These are phyloP conservation scores for Nasonovia ribisnigri DNA, from an alignment of 2,888 invertebrate genomes.

Conservation along the genomic window DNA sequence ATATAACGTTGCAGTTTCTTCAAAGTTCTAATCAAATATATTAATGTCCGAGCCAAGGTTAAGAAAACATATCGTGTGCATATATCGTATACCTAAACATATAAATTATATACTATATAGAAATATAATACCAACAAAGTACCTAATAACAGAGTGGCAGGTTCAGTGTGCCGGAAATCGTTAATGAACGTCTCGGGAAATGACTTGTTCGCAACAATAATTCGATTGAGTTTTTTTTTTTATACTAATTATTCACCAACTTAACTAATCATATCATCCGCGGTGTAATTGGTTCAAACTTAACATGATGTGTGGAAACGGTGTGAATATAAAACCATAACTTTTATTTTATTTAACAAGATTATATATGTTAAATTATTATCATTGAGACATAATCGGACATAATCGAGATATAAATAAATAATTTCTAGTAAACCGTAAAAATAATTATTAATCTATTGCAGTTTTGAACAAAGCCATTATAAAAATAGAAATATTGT, in stretches of 20 bases:
- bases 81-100: no score
- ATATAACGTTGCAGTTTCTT: not conserved
- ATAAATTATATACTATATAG: not conserved
- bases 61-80: not conserved
- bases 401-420: not conserved
- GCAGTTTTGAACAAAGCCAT: not conserved
- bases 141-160: not conserved
- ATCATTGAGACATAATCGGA: not conserved
- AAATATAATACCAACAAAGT: not conserved
- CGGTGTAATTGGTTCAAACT: not conserved
- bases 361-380: no score
- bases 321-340: not conserved
- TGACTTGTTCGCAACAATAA: not conserved
- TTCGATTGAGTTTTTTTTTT: not conserved
- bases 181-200: not conserved
- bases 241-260: not conserved
- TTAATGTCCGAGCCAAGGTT: not conserved
- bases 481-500: not conserved
- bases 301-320: not conserved
- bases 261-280: not conserved
- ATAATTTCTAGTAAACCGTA: not conserved
- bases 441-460: not conserved
- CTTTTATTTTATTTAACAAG: not conserved
- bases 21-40: slow-evolving; percentile 17
- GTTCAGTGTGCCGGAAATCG: not conserved